Percentiles rank a stretch among this genome's conserved stretches.
Conservation (phyloP, 1,140 invertebrate genomes). For the Pseudomyrmex sp. region DNA sequence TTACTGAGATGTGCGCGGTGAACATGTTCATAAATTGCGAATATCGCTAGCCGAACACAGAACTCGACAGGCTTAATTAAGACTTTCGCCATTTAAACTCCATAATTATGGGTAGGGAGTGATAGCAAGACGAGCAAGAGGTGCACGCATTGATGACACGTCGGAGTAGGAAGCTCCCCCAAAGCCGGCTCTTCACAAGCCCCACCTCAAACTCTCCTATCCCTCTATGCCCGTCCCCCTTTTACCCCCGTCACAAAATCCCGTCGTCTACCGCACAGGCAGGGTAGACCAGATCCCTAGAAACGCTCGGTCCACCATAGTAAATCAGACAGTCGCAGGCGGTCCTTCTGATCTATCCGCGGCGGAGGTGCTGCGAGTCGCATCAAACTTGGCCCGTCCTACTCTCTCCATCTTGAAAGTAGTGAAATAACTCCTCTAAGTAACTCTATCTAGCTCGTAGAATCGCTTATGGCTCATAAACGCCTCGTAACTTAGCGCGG, state of each 20-base stretch:
- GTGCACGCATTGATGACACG: conserved; percentile 32
- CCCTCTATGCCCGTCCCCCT: conserved; percentile 78
- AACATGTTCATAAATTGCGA: not conserved
- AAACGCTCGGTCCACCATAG: conserved; percentile 79
- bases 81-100: conserved; percentile 32
- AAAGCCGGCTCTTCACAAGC: conserved; percentile 71
- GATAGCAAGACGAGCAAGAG: conserved; percentile 54
- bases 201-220: conserved; percentile 78
- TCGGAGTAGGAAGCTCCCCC: conserved; percentile 36
- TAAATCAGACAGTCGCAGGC: conserved; percentile 85
- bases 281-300: conserved; percentile 67
- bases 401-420: conserved; percentile 73
- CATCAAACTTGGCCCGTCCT: conserved; percentile 69
- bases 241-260: conserved; percentile 77
- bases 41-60: not conserved
- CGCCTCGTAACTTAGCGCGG: conserved; percentile 83
- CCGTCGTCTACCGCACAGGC: conserved; percentile 70
- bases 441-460: conserved; percentile 80
- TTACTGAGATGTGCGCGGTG: not conserved
- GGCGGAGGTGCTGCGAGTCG: conserved; percentile 69
- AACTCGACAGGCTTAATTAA: conserved; percentile 8
- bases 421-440: conserved; percentile 82
- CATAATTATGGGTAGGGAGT: conserved; percentile 16
- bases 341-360: conserved; percentile 84
- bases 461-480: conserved; percentile 84